A percentile compares a stretch with the other conserved stretches of the same genome.
Conservation (phyloP, 2,113 vertebrate genomes). For the Lepisosteus osseus region DNA sequence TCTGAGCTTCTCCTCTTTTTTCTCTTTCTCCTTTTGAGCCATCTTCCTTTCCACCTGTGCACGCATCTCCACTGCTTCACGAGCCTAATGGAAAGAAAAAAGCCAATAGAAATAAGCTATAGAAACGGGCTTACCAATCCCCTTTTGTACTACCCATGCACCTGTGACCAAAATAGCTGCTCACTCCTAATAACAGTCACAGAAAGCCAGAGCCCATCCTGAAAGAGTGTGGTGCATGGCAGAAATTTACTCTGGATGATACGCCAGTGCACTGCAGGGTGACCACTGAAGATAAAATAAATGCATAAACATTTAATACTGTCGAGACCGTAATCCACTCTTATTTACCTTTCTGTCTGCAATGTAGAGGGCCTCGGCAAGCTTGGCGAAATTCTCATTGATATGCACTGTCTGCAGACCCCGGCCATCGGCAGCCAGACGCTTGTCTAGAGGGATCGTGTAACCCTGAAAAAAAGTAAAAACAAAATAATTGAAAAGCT, state of each 20-base stretch:
- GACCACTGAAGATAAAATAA: background rate
- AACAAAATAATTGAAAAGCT: background rate
- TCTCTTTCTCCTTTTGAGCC: constrained; percentile 98
- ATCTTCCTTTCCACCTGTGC: constrained; percentile 98
- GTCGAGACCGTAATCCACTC: background rate
- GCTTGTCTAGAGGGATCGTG: constrained; percentile 95
- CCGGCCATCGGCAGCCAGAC: constrained; percentile 91
- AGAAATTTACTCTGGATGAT: no score
- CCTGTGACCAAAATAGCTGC: no score
- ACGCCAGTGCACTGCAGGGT: no score
- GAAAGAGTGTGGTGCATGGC: no score
- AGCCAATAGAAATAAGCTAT: no score
- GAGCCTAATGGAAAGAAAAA: constrained; percentile 66
- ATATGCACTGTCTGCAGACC: constrained; percentile 96
- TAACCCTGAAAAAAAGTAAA: constrained; percentile 76
- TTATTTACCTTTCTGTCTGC: constrained; percentile 88
- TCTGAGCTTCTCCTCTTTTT: constrained; percentile 94
- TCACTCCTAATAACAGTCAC: no score
- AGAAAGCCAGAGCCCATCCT: no score
- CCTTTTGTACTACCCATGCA: no score
- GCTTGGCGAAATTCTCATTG: constrained; percentile 96
- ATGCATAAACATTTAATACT: background rate
- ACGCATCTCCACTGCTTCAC: constrained; percentile 96
- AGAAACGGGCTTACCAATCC: no score
- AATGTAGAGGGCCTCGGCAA: constrained; percentile 94